A percentile compares a stretch with the other conserved stretches of the same genome.
Conservation (phyloP, 1,140 invertebrate genomes). For the Leucophenga varia region DNA sequence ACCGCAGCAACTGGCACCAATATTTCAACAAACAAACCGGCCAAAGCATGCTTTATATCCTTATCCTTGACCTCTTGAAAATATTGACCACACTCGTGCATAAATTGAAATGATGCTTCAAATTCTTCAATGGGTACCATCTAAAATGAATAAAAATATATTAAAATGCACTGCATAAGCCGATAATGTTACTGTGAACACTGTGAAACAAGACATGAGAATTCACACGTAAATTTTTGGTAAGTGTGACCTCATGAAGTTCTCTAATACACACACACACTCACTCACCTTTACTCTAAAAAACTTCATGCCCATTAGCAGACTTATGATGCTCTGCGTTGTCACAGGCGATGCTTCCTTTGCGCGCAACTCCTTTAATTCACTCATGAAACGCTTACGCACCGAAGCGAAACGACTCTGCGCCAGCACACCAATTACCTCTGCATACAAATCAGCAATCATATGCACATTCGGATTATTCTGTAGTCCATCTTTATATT, state of each 20-base stretch:
- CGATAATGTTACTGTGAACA: slow-evolving; percentile 1
- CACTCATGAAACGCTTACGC: slow-evolving; percentile 87
- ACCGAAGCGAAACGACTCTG: slow-evolving; percentile 93
- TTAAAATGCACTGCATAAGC: slow-evolving; percentile 17
- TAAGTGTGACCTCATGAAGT: too few relatives aligned
- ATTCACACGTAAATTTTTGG: slow-evolving; percentile 4
- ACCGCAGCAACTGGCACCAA: slow-evolving; percentile 96
- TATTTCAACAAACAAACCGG: slow-evolving; percentile 98
- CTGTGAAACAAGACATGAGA: too few relatives aligned
- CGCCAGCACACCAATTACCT: slow-evolving; percentile 97
- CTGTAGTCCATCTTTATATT: slow-evolving; percentile 92
- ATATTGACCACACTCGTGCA: slow-evolving; percentile 98
- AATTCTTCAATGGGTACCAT: slow-evolving; percentile 99
- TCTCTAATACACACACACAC: too few relatives aligned
- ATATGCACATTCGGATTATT: slow-evolving; percentile 91
- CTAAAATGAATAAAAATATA: slow-evolving; percentile 56
- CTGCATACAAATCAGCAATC: slow-evolving; percentile 96
- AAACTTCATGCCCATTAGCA: slow-evolving; percentile 99
- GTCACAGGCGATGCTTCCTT: slow-evolving; percentile 86
- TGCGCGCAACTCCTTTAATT: slow-evolving; percentile 85
- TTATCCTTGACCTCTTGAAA: slow-evolving; percentile 98
- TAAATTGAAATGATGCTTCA: slow-evolving; percentile 97
- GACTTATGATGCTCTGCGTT: slow-evolving; percentile 95
- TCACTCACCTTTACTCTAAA: slow-evolving; percentile 68
- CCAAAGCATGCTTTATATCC: slow-evolving; percentile 96